A percentile compares a stretch with the other conserved stretches of the same genome.
phyloP scores from a whole-genome alignment of 1,140 invertebrate genomes.

The Drosophila tsacasi region DNA sequence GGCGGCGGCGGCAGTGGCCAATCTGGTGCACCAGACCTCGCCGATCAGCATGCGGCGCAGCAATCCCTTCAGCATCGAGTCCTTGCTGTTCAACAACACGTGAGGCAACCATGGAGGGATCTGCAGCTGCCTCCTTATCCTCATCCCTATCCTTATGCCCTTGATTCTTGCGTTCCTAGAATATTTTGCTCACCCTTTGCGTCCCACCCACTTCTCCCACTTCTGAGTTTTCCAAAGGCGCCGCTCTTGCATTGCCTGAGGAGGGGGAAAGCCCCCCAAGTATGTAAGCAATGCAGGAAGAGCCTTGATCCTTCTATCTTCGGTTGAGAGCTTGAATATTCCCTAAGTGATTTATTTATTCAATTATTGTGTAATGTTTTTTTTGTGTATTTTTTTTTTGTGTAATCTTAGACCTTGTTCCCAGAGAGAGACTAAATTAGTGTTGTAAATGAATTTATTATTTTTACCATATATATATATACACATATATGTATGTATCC shows the following conservation, averaged over 20 bases:
- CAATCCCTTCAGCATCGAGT: slow-evolving; percentile 94
- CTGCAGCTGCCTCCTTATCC: neutral
- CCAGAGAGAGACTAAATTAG: slow-evolving; percentile 79
- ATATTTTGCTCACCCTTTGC: slow-evolving; percentile 46
- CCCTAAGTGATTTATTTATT: slow-evolving; percentile 78
- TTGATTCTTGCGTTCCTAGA: slow-evolving; percentile 42
- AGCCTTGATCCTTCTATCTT: slow-evolving; percentile 11
- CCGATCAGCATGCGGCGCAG: slow-evolving; percentile 87
- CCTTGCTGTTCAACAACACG: slow-evolving; percentile 90
- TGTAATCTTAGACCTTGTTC: slow-evolving; percentile 43
- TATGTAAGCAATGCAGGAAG: neutral
- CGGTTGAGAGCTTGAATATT: slow-evolving; percentile 67
- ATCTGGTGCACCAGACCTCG: slow-evolving; percentile 85
- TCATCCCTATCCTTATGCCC: neutral
- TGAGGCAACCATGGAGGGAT: slow-evolving; percentile 83
- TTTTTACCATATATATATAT: slow-evolving; percentile 45
- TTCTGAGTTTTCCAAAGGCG: slow-evolving; percentile 1
- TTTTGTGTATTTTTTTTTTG: slow-evolving; percentile 29
- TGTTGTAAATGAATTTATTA: slow-evolving; percentile 65
- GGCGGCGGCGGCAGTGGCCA: slow-evolving; percentile 68
- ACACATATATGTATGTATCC: slow-evolving; percentile 14
- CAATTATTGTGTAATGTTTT: slow-evolving; percentile 27
- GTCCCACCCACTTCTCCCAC: no score
- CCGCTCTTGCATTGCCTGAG: neutral
- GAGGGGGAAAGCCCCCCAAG: neutral